A percentile compares a stretch with the other conserved stretches of the same genome.
Conservation (phyloP, 2,113 vertebrate species). For the Hippocampus guttulatus region DNA sequence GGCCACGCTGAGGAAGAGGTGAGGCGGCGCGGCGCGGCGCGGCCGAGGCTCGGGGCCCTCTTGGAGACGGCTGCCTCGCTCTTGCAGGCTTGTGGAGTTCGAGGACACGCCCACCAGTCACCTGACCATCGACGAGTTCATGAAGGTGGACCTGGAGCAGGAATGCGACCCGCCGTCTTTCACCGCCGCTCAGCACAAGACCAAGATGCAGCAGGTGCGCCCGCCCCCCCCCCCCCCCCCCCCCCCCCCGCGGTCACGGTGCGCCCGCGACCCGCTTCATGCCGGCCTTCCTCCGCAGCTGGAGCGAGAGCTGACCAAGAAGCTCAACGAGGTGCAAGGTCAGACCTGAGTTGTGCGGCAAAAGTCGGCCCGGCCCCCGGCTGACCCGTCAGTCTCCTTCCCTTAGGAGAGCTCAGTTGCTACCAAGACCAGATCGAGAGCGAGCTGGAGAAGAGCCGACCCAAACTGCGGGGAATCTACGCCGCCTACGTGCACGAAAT, state of each 20-base stretch:
- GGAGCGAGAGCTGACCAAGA: slow-evolving; percentile 85
- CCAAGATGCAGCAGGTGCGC: slow-evolving; percentile 85
- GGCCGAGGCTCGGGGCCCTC: not conserved
- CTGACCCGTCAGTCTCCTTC: not conserved
- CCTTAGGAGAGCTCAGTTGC: slow-evolving; percentile 86
- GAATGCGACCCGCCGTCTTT: slow-evolving; percentile 97
- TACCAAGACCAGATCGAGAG: slow-evolving; percentile 94
- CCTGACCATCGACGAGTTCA: slow-evolving; percentile 96
- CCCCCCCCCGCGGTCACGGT: not conserved
- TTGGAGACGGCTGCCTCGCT: not conserved
- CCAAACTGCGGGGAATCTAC: slow-evolving; percentile 85
- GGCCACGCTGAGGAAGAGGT: slow-evolving; percentile 96
- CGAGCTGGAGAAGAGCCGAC: slow-evolving; percentile 87
- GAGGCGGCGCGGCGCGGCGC: slow-evolving; percentile 13
- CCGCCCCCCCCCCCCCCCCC: not conserved
- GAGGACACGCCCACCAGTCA: slow-evolving; percentile 97
- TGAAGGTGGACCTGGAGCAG: slow-evolving; percentile 90
- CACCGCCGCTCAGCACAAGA: slow-evolving; percentile 83
- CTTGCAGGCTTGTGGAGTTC: slow-evolving; percentile 88
- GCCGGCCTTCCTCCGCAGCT: slow-evolving; percentile 73
- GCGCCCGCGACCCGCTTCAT: not conserved
- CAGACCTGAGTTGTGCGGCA: not conserved
- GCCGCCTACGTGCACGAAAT: slow-evolving; percentile 78
- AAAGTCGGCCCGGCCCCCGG: not conserved
- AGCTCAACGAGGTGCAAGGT: slow-evolving; percentile 95